Base-by-base conservation (phyloP, 2,797 vertebrate genomes). In the Sorex maritimensis region DNA sequence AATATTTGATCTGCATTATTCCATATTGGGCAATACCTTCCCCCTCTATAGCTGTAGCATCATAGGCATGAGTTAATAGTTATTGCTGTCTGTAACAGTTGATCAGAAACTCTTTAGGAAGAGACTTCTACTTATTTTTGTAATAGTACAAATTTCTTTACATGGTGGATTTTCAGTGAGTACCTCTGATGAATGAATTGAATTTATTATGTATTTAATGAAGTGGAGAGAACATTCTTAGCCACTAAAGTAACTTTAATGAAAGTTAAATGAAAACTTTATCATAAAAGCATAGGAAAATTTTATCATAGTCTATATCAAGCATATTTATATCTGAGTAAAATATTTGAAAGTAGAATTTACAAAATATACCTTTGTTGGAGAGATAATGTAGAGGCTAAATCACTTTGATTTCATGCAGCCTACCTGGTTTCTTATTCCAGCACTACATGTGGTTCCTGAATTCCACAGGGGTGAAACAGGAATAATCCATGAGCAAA, bases 211-310 rank as follows among this genome's bases (percentile, higher is more conserved):
- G 2, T 71, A 58, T 5, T 8, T 83, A 61, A 82, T 81, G 88
- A 93, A 91, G 80, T n/a, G 26, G 10, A 63, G 86, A 82, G 5
- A 5, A 52, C 14, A 72, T 63, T 82, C 30, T 75, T 61, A n/a
- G 15, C 10, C 11, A 34, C 5, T 63, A 81, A 30, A 74, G 63
- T 65, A 93, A 72, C 86, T 68, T 95, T 34, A 34, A 34, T 34
- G 34, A 34, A 34, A 34, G 34, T 34, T 34, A 34, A 34, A 34
- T 34, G 34, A 34, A 34, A 34, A 34, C 34, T 34, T 34, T 34
- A 67, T 79, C 34, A 61, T 93, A 23, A 83, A 82, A 78, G 67
- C 71, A 44, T 86, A 61, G 21, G n/a, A 74, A 92, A 74, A 92
- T 86, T 73, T 87, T 67, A 79, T 83, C 68, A 95, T 13, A 81